Evolutionary conservation across 2,888 invertebrate species (phyloP).

Genomic region (Fragum fragum): DNA sequence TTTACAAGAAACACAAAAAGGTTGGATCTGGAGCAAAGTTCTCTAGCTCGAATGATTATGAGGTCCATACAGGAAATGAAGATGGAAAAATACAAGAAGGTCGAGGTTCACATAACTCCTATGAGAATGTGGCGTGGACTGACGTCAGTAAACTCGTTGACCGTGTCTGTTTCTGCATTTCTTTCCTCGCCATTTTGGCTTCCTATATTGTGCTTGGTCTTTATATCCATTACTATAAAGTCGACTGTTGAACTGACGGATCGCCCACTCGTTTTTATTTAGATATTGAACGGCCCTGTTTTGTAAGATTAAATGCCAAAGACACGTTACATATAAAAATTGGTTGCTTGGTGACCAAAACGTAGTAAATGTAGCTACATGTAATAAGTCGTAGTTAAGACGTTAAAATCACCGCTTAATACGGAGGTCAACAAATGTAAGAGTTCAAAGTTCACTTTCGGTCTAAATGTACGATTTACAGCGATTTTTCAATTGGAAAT

Average conservation of each 20-base stretch:
- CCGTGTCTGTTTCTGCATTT: not conserved
- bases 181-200: not conserved
- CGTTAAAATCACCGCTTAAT: no score
- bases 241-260: not conserved
- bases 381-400: no score
- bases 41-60: not conserved
- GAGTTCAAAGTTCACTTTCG: no score
- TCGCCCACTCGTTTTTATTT: no score
- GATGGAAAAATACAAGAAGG: not conserved
- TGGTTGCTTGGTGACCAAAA: no score
- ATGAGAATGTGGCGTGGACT: not conserved
- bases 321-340: no score
- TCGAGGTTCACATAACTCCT: not conserved
- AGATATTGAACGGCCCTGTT: no score
- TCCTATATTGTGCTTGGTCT: not conserved
- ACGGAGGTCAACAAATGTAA: no score
- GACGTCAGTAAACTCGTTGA: conserved; percentile 10
- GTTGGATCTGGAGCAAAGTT: not conserved
- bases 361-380: no score
- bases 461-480: no score
- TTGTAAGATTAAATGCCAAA: no score
- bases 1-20: not conserved
- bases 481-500: no score
- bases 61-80: not conserved
- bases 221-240: not conserved